Evolutionary conservation across 2,888 invertebrate species (phyloP), one percentile per base, ranked within the genome.

Genomic region (Adelphocoris suturalis): DNA sequence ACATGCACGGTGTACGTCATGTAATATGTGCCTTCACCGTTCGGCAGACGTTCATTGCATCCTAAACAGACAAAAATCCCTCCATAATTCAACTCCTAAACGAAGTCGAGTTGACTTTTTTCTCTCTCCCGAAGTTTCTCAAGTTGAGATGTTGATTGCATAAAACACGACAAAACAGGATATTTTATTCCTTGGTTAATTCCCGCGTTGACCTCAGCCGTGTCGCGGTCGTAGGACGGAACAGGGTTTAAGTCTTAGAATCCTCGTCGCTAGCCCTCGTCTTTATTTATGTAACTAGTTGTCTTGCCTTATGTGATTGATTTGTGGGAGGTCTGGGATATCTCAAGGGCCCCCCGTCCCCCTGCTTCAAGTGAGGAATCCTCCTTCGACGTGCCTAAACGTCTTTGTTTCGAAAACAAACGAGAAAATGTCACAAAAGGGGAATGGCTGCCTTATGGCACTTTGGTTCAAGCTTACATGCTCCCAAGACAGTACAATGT

Each of bases 271-370:
- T n/a, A 61, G 61, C 61, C 16, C 61, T 61, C 61, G 61, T 61
- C 61, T 61, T 61, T 61, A 61, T 61, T 61, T 61, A 61, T 61
- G 61, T 61, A 61, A 61, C 61, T 61, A 61, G 61, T 61, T 19
- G 61, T 61, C 61, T 61, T 61, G 61, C 61, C 61, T 61, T 61
- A 61, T 61, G 61, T 61, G 61, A 61, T 61, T 61, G 61, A 61
- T 61, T 61, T 61, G 61, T 61, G 61, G 61, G 61, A 61, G 61
- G 61, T 61, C 61, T 61, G 61, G 61, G 19, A 19, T 61, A 61
- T 61, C 61, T n/a, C 16, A 61, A 61, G 61, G 61, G 61, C 19
- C 61, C n/a, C n/a, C 61, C n/a, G 61, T n/a, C 61, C 61, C 61
- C 61, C 16, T 61, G 14, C 9, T 19, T 3, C 61, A 9, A 9